A percentile compares a stretch with the other conserved stretches of the same genome.
These are phyloP conservation scores for Sebastes schlegelii DNA, from an alignment of 2,113 vertebrate species.

Conservation along the genomic window DNA sequence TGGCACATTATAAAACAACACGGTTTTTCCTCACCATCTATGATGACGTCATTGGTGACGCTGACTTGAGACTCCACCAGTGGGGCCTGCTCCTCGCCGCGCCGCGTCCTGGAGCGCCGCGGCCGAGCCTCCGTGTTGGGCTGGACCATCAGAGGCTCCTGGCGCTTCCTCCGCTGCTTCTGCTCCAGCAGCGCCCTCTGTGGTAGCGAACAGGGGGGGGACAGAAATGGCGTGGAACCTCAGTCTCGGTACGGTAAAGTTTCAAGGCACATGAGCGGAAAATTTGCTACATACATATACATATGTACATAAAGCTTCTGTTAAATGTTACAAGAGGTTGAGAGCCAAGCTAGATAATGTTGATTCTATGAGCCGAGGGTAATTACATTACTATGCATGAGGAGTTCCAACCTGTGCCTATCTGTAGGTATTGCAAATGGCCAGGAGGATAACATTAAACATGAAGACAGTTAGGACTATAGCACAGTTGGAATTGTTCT, in stretches of 20 bases:
- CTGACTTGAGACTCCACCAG: slow-evolving; percentile 85
- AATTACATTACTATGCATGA: slow-evolving; percentile 38
- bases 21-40: slow-evolving; percentile 86
- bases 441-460: background rate
- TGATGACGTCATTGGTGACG: slow-evolving; percentile 78
- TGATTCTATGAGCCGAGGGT: background rate
- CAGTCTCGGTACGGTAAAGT: background rate
- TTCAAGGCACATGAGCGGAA: background rate
- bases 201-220: background rate
- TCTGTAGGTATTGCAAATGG: background rate
- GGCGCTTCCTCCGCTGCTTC: slow-evolving; percentile 92
- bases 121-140: slow-evolving; percentile 91
- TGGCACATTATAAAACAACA: background rate
- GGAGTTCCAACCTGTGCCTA: slow-evolving; percentile 7
- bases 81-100: slow-evolving; percentile 88
- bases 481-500: background rate
- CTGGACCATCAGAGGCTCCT: slow-evolving; percentile 94
- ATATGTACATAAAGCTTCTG: background rate
- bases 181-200: slow-evolving; percentile 94
- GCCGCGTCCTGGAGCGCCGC: slow-evolving; percentile 82
- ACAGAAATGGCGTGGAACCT: background rate
- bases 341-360: slow-evolving; percentile 7
- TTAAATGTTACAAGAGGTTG: background rate
- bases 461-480: background rate
- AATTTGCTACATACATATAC: background rate